A percentile compares a stretch with the other conserved stretches of the same genome.
Conservation (phyloP, 2,797 vertebrate genomes). For the Heliangelus exortis region DNA sequence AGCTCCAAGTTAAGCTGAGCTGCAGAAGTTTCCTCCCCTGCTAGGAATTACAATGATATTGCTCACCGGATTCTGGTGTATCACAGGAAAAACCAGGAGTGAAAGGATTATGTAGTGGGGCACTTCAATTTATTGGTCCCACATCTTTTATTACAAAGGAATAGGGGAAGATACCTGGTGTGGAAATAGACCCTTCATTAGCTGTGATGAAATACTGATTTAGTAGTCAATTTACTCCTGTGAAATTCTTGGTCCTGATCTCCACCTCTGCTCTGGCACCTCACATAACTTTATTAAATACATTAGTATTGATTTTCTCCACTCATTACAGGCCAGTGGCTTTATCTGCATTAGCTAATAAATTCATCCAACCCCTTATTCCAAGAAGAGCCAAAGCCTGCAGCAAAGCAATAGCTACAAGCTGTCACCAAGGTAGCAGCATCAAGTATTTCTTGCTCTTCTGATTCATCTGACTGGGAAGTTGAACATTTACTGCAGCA, state of each 20-base stretch:
- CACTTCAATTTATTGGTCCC: not conserved
- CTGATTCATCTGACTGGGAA: not conserved
- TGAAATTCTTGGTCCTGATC: conserved; percentile 10
- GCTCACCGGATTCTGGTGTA: not conserved
- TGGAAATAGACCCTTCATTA: not conserved
- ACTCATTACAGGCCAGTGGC: not conserved
- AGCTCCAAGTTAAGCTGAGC: not conserved
- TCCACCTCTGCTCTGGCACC: not conserved
- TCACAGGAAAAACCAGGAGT: not conserved
- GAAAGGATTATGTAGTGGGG: not conserved
- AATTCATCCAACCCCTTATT: not conserved
- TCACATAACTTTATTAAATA: conserved; percentile 37
- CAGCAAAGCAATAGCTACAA: not conserved
- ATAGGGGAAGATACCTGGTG: not conserved
- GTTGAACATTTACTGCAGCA: not conserved
- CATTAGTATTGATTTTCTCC: conserved; percentile 25
- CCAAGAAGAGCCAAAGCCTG: not conserved
- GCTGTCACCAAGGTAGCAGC: not conserved
- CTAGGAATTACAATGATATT: not conserved
- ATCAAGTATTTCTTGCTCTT: not conserved
- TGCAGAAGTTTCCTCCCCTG: not conserved
- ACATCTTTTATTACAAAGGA: not conserved
- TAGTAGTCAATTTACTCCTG: not conserved
- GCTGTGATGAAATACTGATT: not conserved
- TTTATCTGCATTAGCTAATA: not conserved